Percentiles rank a stretch among this genome's conserved stretches.
These are phyloP conservation scores for Malacoctenus gilli DNA, from an alignment of 2,797 vertebrate species.

Conservation along the genomic window DNA sequence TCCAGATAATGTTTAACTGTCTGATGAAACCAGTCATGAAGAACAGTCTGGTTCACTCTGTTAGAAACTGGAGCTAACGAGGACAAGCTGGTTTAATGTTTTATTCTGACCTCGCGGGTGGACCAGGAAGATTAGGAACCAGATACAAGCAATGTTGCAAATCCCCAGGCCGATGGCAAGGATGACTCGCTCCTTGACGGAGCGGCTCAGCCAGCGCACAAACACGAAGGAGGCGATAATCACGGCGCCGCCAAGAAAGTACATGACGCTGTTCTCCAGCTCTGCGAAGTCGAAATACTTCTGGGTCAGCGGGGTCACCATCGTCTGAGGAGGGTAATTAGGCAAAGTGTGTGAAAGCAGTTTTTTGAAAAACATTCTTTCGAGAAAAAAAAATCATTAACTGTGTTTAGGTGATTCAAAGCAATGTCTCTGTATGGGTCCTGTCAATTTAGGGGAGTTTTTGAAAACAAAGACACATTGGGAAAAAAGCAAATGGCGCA, in stretches of 20 bases:
- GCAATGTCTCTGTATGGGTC: neutral
- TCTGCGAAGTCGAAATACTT: conserved; percentile 84
- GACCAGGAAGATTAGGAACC: conserved; percentile 86
- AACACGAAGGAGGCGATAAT: conserved; percentile 86
- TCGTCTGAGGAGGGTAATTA: conserved; percentile 71
- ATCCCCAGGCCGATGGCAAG: conserved; percentile 82
- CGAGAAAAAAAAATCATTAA: too few relatives aligned
- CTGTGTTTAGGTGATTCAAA: neutral
- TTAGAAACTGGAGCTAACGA: too few relatives aligned
- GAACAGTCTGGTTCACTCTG: too few relatives aligned
- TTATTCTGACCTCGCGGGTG: conserved; percentile 80
- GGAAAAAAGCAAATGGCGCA: too few relatives aligned
- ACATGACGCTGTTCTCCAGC: conserved; percentile 89
- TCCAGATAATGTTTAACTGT: too few relatives aligned
- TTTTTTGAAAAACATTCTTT: too few relatives aligned
- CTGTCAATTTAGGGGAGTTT: too few relatives aligned
- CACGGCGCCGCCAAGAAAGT: conserved; percentile 85
- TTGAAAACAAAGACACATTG: too few relatives aligned
- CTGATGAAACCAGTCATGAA: too few relatives aligned
- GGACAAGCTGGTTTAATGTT: too few relatives aligned
- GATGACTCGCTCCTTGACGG: conserved; percentile 79
- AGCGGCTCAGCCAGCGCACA: conserved; percentile 83
- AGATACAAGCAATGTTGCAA: conserved; percentile 83
- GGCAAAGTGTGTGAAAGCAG: neutral
- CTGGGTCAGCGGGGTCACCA: conserved; percentile 89